Percentiles rank a stretch among this genome's conserved stretches.
Evolutionary conservation across 2,797 vertebrate genomes (phyloP).

Genomic region (Rhinichthys osculus): DNA sequence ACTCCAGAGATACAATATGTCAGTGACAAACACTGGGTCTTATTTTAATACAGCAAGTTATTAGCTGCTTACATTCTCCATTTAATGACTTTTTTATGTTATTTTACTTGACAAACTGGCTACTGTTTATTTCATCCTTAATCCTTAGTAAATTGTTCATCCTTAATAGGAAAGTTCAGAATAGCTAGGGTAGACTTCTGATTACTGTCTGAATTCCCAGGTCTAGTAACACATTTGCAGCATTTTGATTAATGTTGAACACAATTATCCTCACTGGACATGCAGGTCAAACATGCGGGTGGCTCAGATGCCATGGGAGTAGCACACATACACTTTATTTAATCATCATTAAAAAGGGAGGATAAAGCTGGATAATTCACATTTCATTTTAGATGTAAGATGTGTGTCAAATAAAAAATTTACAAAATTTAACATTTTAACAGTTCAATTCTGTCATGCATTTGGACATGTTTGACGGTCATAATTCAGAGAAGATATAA

Average conservation of each 20-base stretch:
- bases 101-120: slow-evolving; percentile 8
- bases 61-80: not conserved
- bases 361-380: not conserved
- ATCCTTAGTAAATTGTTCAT: not conserved
- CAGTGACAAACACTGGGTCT: slow-evolving; percentile 11
- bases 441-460: not conserved
- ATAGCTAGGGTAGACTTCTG: slow-evolving; percentile 21
- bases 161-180: slow-evolving; percentile 2
- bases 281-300: slow-evolving; percentile 1
- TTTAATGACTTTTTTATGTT: not conserved
- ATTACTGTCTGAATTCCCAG: slow-evolving; percentile 41
- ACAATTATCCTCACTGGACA: slow-evolving; percentile 18
- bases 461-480: not conserved
- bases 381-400: not conserved
- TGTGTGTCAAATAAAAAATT: not conserved
- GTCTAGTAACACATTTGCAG: slow-evolving; percentile 18
- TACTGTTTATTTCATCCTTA: not conserved
- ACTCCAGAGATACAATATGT: slow-evolving; percentile 45
- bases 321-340: not conserved
- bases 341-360: slow-evolving; percentile 3
- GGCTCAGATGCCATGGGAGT: not conserved
- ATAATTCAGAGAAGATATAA: not conserved
- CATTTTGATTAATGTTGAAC: slow-evolving; percentile 42
- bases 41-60: slow-evolving; percentile 25
- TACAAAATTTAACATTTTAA: not conserved